These are phyloP conservation scores for Hephaestus fuliginosus DNA, from an alignment of 2,797 vertebrate genomes.

Conservation along the genomic window DNA sequence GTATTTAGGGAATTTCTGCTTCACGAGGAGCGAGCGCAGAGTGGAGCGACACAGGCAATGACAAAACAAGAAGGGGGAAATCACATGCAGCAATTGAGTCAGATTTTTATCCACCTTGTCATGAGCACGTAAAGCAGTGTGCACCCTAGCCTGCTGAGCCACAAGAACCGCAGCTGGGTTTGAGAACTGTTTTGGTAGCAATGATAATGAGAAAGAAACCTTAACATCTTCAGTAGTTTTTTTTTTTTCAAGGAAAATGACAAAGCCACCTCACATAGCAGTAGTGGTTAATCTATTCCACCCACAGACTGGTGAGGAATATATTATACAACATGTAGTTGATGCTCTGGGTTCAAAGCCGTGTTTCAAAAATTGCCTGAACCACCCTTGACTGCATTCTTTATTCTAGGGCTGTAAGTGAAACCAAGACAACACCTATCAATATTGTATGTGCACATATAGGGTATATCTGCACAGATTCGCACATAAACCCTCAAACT, in stretches of 20 bases:
- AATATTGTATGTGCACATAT: constrained; percentile 44
- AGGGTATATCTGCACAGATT: neutral
- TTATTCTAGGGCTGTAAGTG: constrained; percentile 45
- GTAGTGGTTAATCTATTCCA: constrained; percentile 74
- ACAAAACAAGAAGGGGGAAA: constrained; percentile 22
- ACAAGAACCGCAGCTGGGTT: constrained; percentile 43
- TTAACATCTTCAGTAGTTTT: constrained; percentile 50
- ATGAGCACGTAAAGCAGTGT: constrained; percentile 39
- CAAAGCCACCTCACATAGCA: constrained; percentile 62
- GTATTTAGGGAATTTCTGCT: constrained; percentile 30
- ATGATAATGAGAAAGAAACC: constrained; percentile 69
- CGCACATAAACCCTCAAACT: constrained; percentile 1
- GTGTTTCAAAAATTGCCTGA: constrained; percentile 55
- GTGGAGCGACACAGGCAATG: constrained; percentile 13
- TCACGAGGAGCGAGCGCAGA: constrained; percentile 13
- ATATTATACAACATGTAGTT: constrained; percentile 70
- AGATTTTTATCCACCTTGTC: constrained; percentile 52
- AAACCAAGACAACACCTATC: constrained; percentile 52
- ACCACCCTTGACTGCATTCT: constrained; percentile 53
- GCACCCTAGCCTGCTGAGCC: constrained; percentile 41
- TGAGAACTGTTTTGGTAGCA: constrained; percentile 55
- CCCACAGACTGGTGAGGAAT: constrained; percentile 70
- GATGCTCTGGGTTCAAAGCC: constrained; percentile 62
- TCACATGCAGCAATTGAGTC: constrained; percentile 23
- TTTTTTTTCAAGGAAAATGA: constrained; percentile 53